These are phyloP conservation scores for Apomyelois bistriatella DNA, from an alignment of 2,888 invertebrate species.

Conservation along the genomic window DNA sequence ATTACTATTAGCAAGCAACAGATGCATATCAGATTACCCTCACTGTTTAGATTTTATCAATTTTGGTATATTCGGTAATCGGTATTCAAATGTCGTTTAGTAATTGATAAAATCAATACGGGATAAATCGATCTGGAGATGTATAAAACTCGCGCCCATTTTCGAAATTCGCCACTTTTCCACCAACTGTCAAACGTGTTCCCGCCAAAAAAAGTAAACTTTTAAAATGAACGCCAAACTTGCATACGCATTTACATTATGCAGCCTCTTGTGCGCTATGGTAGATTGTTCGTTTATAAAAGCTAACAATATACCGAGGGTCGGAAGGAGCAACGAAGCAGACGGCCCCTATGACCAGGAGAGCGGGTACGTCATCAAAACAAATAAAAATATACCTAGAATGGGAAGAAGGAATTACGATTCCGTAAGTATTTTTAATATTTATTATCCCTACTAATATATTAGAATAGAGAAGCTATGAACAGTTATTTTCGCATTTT, in stretches of 20 bases:
- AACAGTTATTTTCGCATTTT: too few relatives aligned
- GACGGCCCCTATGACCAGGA: slow-evolving; percentile 55
- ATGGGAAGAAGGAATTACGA: slow-evolving; percentile 72
- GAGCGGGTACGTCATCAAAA: slow-evolving; percentile 72
- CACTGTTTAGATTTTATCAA: background rate
- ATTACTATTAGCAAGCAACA: background rate
- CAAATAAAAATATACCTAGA: slow-evolving; percentile 68
- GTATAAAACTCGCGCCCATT: slow-evolving; percentile 41
- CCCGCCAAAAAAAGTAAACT: slow-evolving; percentile 25
- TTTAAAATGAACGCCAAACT: slow-evolving; percentile 54
- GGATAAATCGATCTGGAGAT: slow-evolving; percentile 45
- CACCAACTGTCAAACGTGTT: slow-evolving; percentile 17
- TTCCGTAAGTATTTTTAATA: slow-evolving; percentile 53
- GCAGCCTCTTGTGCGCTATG: slow-evolving; percentile 50
- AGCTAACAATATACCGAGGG: slow-evolving; percentile 66
- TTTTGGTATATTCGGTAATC: background rate
- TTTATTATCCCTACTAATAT: too few relatives aligned
- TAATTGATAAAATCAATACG: slow-evolving; percentile 31
- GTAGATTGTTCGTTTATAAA: slow-evolving; percentile 63
- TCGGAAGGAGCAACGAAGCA: slow-evolving; percentile 68
- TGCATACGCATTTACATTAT: slow-evolving; percentile 39
- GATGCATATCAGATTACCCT: slow-evolving; percentile 17
- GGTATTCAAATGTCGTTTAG: background rate
- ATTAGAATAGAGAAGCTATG: too few relatives aligned
- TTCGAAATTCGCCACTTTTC: slow-evolving; percentile 28